Conservation (phyloP, 2,888 invertebrate genomes). For the Pemphredon lugubris region DNA sequence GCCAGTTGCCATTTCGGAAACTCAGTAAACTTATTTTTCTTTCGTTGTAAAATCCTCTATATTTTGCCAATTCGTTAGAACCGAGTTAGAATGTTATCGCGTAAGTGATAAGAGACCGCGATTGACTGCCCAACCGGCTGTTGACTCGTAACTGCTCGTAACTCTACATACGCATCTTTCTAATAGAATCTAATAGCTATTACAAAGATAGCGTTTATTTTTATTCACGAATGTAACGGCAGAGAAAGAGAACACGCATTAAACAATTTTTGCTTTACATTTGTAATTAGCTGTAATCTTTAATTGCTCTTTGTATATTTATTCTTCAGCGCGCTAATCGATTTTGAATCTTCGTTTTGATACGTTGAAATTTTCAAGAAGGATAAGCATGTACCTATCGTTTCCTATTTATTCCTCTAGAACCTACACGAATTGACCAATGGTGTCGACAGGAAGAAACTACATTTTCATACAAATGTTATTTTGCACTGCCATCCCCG, state of each 20-base stretch:
- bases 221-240: no score
- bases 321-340: neutral
- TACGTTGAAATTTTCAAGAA: neutral
- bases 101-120: slow-evolving; percentile 19
- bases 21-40: neutral
- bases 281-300: neutral
- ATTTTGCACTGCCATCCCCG: slow-evolving; percentile 25
- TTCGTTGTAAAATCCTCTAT: neutral
- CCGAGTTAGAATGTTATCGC: slow-evolving; percentile 16
- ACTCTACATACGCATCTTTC: neutral
- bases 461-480: neutral
- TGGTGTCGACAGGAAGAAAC: neutral
- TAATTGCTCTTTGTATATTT: neutral
- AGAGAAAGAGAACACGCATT: no score
- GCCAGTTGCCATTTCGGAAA: slow-evolving; percentile 65
- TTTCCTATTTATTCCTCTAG: neutral
- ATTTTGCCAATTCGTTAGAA: slow-evolving; percentile 7
- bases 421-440: slow-evolving; percentile 1
- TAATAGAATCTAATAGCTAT: neutral
- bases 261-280: no score
- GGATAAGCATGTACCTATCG: neutral
- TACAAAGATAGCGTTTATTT: neutral
- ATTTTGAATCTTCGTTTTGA: neutral
- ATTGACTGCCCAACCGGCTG: slow-evolving; percentile 12
- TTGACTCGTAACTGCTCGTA: neutral